Percentiles rank a stretch among this genome's conserved stretches.
Evolutionary conservation across 2,888 invertebrate species (phyloP).

Genomic region (Itoplectis maculator): DNA sequence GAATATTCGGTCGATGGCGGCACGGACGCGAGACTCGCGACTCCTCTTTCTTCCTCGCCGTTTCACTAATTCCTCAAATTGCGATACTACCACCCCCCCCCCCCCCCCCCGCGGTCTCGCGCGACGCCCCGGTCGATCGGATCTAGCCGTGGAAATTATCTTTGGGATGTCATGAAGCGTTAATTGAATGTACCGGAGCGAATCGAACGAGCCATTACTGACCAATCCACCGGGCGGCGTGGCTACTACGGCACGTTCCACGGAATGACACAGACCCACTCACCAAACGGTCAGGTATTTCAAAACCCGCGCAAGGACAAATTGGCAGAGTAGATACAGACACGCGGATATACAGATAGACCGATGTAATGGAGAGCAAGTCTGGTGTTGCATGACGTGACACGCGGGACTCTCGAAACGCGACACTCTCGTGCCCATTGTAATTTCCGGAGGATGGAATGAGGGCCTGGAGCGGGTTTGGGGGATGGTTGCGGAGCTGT

Average conservation of each 20-base stretch:
- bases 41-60: background rate
- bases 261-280: background rate
- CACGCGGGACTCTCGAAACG: constrained; percentile 2
- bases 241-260: background rate
- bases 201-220: background rate
- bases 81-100: constrained; percentile 6
- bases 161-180: constrained; percentile 22
- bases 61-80: constrained; percentile 21
- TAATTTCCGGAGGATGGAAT: constrained; percentile 41
- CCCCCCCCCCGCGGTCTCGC: background rate
- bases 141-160: constrained; percentile 16
- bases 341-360: background rate
- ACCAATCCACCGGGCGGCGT: too few relatives aligned
- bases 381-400: constrained; percentile 16
- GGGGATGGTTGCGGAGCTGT: too few relatives aligned
- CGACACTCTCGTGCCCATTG: constrained; percentile 32
- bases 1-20: background rate
- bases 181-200: constrained; percentile 30
- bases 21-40: background rate
- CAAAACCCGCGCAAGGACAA: constrained; percentile 27
- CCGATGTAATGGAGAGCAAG: constrained; percentile 1
- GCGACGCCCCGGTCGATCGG: background rate
- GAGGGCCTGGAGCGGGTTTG: too few relatives aligned
- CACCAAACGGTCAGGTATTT: constrained; percentile 19
- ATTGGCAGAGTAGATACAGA: background rate